Evolutionary conservation across 1,140 invertebrate genomes (phyloP).

Genomic region (Temnothorax nylanderi): DNA sequence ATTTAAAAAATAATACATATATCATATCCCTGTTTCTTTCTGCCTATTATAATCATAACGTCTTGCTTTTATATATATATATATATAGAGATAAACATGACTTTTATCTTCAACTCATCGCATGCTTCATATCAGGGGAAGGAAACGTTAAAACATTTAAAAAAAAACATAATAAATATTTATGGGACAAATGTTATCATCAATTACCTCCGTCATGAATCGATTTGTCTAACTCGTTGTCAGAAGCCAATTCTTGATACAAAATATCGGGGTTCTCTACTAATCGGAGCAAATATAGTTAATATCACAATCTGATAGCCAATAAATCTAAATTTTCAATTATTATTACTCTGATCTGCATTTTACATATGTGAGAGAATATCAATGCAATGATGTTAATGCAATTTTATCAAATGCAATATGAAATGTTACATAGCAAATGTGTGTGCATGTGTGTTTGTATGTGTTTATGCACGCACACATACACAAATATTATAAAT

Average conservation of each 20-base stretch:
- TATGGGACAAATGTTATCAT: slow-evolving; percentile 9
- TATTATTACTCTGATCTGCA: slow-evolving; percentile 9
- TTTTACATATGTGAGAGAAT: slow-evolving; percentile 20
- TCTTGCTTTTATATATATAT: not conserved
- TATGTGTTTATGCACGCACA: not conserved
- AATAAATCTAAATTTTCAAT: slow-evolving; percentile 13
- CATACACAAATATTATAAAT: not conserved
- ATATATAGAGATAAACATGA: not conserved
- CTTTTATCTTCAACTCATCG: slow-evolving; percentile 22
- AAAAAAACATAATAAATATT: slow-evolving; percentile 19
- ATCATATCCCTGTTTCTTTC: not conserved
- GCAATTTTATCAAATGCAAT: slow-evolving; percentile 19
- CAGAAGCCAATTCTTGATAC: slow-evolving; percentile 86
- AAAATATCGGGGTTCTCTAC: slow-evolving; percentile 87
- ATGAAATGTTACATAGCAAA: not conserved
- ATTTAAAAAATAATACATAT: not conserved
- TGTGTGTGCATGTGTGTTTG: not conserved
- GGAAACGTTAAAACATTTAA: slow-evolving; percentile 27
- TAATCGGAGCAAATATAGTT: slow-evolving; percentile 78
- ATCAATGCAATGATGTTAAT: slow-evolving; percentile 18
- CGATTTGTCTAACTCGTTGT: slow-evolving; percentile 82
- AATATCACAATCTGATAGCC: slow-evolving; percentile 16
- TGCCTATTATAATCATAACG: not conserved
- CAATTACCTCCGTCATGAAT: slow-evolving; percentile 81
- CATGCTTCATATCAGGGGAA: slow-evolving; percentile 59